Evolutionary conservation across 2,888 invertebrate genomes (phyloP).

Genomic region (Lomographa bimaculata): DNA sequence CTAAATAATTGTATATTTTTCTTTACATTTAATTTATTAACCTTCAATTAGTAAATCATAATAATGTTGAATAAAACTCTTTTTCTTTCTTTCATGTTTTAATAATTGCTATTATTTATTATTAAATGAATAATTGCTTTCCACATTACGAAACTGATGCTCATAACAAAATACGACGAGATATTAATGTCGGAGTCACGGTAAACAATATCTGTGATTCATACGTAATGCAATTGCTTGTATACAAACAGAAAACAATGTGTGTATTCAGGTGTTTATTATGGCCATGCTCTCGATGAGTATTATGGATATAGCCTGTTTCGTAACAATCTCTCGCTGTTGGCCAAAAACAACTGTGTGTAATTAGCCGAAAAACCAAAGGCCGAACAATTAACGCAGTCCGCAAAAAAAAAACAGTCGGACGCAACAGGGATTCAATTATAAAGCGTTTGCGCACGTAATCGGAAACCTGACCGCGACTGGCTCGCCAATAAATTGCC

Average conservation of each 20-base stretch:
- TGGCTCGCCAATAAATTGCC: slow-evolving; percentile 38
- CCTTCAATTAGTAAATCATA: too few species aligned
- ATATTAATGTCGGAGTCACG: slow-evolving; percentile 39
- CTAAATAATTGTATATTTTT: too few species aligned
- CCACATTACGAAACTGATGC: slow-evolving; percentile 41
- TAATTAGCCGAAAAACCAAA: slow-evolving; percentile 52
- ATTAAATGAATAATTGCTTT: slow-evolving; percentile 41
- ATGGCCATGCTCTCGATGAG: slow-evolving; percentile 20
- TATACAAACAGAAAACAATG: slow-evolving; percentile 51
- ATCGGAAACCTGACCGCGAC: slow-evolving; percentile 51
- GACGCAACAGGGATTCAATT: slow-evolving; percentile 57
- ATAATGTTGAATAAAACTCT: too few species aligned
- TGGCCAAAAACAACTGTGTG: slow-evolving; percentile 34
- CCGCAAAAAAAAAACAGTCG: slow-evolving; percentile 40
- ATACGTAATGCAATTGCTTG: slow-evolving; percentile 57
- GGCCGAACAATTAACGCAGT: slow-evolving; percentile 43
- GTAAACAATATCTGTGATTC: slow-evolving; percentile 66
- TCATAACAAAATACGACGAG: slow-evolving; percentile 53
- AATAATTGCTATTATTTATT: too few species aligned
- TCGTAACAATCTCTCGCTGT: slow-evolving; percentile 36
- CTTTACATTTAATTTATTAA: too few species aligned
- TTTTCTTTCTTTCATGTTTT: too few species aligned
- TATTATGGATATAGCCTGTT: slow-evolving; percentile 35
- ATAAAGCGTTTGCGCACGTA: slow-evolving; percentile 53
- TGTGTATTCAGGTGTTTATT: slow-evolving; percentile 36